A percentile compares a stretch with the other conserved stretches of the same genome.
phyloP scores from a whole-genome alignment of 1,140 invertebrate genomes.

The Heliconius eleuchia region DNA sequence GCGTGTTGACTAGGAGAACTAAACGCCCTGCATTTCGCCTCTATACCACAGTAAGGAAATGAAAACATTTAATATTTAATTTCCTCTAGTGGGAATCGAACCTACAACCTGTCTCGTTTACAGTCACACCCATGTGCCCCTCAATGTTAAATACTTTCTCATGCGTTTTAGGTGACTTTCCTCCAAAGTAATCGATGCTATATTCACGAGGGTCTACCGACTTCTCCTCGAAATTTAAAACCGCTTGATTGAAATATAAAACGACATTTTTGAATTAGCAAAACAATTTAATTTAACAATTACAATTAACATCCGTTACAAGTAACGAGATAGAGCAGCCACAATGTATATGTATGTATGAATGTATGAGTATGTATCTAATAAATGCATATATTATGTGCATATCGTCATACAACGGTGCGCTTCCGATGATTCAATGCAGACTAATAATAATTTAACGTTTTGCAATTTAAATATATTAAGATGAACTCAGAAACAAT shows the following conservation, averaged over 20 bases:
- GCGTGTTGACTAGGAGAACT: too few species aligned
- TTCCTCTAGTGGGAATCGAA: too few species aligned
- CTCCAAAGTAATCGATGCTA: too few species aligned
- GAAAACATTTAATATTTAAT: too few species aligned
- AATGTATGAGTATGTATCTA: neutral
- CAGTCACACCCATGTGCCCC: too few species aligned
- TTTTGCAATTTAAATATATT: constrained; percentile 7
- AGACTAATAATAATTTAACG: neutral
- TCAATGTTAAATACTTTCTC: too few species aligned
- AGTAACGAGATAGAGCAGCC: neutral
- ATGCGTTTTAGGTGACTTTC: too few species aligned
- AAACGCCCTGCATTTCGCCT: too few species aligned
- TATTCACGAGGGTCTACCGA: too few species aligned
- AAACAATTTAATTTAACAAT: neutral
- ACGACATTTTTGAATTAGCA: neutral
- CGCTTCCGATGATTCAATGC: constrained; percentile 7
- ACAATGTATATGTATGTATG: neutral
- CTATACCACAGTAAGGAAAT: too few species aligned
- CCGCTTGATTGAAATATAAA: neutral
- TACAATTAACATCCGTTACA: constrained; percentile 3
- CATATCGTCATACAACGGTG: neutral
- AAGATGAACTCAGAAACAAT: neutral
- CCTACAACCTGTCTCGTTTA: too few species aligned
- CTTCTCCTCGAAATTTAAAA: too few species aligned
- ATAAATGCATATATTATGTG: constrained; percentile 3